Percentiles rank a stretch among this genome's conserved stretches.
Conservation (phyloP, 2,888 invertebrate genomes). For the Drosophila multiciliata region DNA sequence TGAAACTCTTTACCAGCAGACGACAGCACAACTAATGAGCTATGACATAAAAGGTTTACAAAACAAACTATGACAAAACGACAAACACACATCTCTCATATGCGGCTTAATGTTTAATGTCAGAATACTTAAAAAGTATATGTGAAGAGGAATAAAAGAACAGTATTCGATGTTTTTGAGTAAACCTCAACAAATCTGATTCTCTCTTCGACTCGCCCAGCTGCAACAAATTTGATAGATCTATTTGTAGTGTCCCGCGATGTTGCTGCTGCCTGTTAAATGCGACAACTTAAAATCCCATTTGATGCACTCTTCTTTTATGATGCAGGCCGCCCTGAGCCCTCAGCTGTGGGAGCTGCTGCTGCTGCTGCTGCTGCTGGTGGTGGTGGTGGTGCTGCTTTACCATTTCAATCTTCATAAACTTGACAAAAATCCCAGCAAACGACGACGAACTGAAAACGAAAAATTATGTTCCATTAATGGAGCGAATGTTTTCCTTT, state of each 20-base stretch:
- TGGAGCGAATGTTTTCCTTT: conserved; percentile 81
- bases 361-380: conserved; percentile 16
- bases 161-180: conserved; percentile 35
- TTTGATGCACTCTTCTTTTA: conserved; percentile 81
- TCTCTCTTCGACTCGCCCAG: conserved; percentile 30
- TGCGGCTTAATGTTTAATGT: conserved; percentile 34
- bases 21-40: conserved; percentile 68
- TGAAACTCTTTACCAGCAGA: conserved; percentile 39
- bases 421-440: conserved; percentile 78
- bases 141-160: conserved; percentile 25
- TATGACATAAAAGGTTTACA: conserved; percentile 71
- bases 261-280: conserved; percentile 70
- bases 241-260: conserved; percentile 74
- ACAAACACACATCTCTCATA: conserved; percentile 10
- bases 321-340: conserved; percentile 51
- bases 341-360: conserved; percentile 30
- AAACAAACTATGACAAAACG: conserved; percentile 63
- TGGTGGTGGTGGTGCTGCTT: conserved; percentile 33
- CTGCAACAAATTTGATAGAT: conserved; percentile 75
- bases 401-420: conserved; percentile 79
- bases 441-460: conserved; percentile 63
- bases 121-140: conserved; percentile 34
- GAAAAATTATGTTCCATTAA: conserved; percentile 82
- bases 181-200: conserved; percentile 54
- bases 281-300: conserved; percentile 82